Evolutionary conservation across 2,888 invertebrate species (phyloP).

Genomic region (Augiades crinisus): DNA sequence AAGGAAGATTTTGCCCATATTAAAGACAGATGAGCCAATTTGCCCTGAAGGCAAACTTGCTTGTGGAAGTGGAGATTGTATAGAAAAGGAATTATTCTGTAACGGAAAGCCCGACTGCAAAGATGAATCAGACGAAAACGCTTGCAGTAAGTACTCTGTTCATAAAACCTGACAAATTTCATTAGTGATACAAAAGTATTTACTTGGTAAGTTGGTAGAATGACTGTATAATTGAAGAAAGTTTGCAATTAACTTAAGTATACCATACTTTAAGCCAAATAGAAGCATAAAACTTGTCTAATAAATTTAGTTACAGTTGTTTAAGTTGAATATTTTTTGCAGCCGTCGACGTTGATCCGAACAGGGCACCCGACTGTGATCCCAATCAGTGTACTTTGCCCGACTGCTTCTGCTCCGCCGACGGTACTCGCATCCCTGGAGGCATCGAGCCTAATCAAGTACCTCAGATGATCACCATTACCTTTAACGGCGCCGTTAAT

Average conservation of each 20-base stretch:
- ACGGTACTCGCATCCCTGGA: slow-evolving; percentile 94
- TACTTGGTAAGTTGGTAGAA: neutral
- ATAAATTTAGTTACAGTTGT: too few species aligned
- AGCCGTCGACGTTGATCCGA: slow-evolving; percentile 95
- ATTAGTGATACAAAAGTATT: neutral
- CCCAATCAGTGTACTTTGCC: slow-evolving; percentile 93
- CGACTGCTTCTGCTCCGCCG: slow-evolving; percentile 96
- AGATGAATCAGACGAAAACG: slow-evolving; percentile 97
- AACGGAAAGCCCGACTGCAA: slow-evolving; percentile 96
- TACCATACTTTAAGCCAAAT: too few species aligned
- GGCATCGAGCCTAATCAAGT: slow-evolving; percentile 91
- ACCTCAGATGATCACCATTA: slow-evolving; percentile 96
- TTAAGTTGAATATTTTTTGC: slow-evolving; percentile 41
- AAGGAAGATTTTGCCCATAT: slow-evolving; percentile 91
- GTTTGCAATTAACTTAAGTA: too few species aligned
- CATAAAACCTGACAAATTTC: neutral
- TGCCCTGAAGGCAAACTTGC: slow-evolving; percentile 95
- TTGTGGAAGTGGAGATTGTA: slow-evolving; percentile 95
- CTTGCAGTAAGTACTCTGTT: slow-evolving; percentile 95
- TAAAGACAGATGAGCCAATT: slow-evolving; percentile 96
- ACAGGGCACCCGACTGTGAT: slow-evolving; percentile 95
- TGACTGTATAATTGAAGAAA: too few species aligned
- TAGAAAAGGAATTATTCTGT: slow-evolving; percentile 95
- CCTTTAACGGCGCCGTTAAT: slow-evolving; percentile 96
- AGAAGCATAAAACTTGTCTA: too few species aligned